Conservation (phyloP, 2,797 vertebrate genomes). For the Acanthurus tractus region DNA sequence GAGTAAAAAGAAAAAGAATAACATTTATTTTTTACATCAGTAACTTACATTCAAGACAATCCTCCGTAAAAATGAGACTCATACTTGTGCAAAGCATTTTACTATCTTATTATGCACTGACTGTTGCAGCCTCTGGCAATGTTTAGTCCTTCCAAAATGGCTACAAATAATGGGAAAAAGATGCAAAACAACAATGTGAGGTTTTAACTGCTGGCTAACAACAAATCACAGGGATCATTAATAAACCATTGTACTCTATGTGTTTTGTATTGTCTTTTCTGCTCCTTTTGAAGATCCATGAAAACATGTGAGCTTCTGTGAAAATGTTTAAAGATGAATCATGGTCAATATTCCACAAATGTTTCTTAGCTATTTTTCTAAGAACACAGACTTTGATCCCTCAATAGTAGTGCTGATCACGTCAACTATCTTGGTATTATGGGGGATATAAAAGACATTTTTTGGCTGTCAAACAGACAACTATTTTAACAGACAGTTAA, state of each 20-base stretch:
- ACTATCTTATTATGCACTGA: slow-evolving; percentile 29
- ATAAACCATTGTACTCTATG: slow-evolving; percentile 42
- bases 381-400: neutral
- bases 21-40: slow-evolving; percentile 19
- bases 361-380: slow-evolving; percentile 2
- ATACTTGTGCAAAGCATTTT: slow-evolving; percentile 31
- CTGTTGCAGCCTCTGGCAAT: slow-evolving; percentile 43
- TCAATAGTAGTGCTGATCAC: neutral
- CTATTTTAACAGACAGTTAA: neutral
- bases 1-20: slow-evolving; percentile 4
- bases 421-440: neutral
- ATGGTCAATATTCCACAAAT: neutral
- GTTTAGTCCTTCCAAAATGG: slow-evolving; percentile 46
- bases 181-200: slow-evolving; percentile 51
- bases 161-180: slow-evolving; percentile 41
- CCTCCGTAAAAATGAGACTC: slow-evolving; percentile 28
- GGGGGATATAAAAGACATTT: slow-evolving; percentile 8
- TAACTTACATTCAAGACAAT: slow-evolving; percentile 29
- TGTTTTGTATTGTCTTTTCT: slow-evolving; percentile 7
- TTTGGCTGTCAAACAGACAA: slow-evolving; percentile 13
- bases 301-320: neutral
- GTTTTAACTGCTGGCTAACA: slow-evolving; percentile 47
- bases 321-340: slow-evolving; percentile 6
- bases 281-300: slow-evolving; percentile 9
- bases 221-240: slow-evolving; percentile 50